Conservation (phyloP, 2,888 invertebrate species). For the Conistra vaccinii region DNA sequence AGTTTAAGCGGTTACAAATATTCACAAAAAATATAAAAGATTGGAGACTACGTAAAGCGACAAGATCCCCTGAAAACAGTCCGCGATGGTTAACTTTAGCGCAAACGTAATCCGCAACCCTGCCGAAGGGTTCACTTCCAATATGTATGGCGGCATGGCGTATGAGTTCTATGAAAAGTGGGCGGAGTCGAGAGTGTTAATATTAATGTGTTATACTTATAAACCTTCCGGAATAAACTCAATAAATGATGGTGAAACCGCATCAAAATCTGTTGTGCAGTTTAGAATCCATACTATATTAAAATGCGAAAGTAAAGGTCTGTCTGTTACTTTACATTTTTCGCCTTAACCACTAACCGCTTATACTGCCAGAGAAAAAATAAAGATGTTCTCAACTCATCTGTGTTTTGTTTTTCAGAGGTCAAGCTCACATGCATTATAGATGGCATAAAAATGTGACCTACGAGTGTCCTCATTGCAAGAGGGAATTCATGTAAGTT, state of each 20-base stretch:
- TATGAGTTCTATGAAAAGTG: no score
- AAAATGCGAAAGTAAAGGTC: not conserved
- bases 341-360: not conserved
- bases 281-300: not conserved
- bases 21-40: no score
- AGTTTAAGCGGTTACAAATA: no score
- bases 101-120: no score
- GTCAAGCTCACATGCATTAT: conserved; percentile 84
- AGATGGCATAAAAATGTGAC: conserved; percentile 86
- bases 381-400: not conserved
- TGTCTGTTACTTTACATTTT: not conserved
- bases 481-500: conserved; percentile 84
- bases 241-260: not conserved
- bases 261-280: not conserved
- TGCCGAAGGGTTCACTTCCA: no score
- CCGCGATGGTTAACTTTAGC: no score
- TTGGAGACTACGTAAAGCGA: no score
- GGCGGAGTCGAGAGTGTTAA: no score
- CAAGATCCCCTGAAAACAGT: no score
- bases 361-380: not conserved
- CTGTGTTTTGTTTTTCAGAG: conserved; percentile 69
- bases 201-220: not conserved
- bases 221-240: not conserved
- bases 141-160: no score
- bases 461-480: conserved; percentile 84